Base-by-base conservation (phyloP, 2,113 vertebrate genomes). In the Otis tarda region DNA sequence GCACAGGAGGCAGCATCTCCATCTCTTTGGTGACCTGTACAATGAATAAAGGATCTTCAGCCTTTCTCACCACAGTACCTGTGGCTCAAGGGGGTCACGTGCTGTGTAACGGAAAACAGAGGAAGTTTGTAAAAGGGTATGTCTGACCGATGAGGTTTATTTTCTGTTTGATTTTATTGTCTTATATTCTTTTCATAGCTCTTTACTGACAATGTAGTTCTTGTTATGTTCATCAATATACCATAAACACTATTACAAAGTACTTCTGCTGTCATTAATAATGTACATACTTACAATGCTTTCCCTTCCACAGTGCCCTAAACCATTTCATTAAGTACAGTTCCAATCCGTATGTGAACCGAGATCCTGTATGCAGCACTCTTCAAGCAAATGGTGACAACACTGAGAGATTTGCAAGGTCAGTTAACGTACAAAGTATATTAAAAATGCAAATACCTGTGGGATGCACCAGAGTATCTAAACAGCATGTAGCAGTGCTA, bases 261-360 rank as follows among this genome's bases (percentile, higher is more conserved):
- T 70, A 67, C 90, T 86, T 83, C 33, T 21, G 31, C 57, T 92
- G 55, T 63, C 77, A 95, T 84, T 90, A 91, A 85, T 92, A 92
- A 93, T 85, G 77, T 24, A 94, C 37, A n/a, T 16, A 43, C 45
- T 63, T 57, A 39, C 4, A 88, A 68, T 82, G 67, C 33, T 67
- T 93, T 87, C 8, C 27, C 63, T 79, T 81, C 65, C 70, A 87
- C 67, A 80, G 47, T 47, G 41, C 71, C 61, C 69, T 64, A 76
- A 87, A 90, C 19, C 60, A 73, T 43, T 80, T 67, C 41, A 9
- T 75, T 77, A 61, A 94, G 33, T 12, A 55, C 35, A 67, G 67
- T 21, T 64, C 37, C 60, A 61, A 11, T 14, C 45, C 50, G 35
- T 30, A 53, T 67, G 33, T 17, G 87, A 87, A 71, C 24, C 16